phyloP scores from a whole-genome alignment of 2,797 vertebrate genomes.

The Neoniphon sammara region DNA sequence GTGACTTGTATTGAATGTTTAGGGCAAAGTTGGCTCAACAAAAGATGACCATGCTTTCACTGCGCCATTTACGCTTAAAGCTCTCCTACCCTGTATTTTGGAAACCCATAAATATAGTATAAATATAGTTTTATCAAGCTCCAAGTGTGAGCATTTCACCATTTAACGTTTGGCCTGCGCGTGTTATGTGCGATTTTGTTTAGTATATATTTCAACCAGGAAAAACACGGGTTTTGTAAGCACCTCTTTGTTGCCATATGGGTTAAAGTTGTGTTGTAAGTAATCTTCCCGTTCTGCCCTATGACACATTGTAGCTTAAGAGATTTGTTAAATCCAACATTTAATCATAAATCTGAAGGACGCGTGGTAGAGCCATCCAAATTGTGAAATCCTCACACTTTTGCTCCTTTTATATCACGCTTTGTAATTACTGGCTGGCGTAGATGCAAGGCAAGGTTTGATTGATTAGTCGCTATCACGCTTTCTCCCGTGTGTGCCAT shows the following conservation, averaged over 20 bases:
- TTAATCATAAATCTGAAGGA: neutral
- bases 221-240: neutral
- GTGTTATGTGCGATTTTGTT: neutral
- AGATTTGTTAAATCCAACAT: slow-evolving; percentile 15
- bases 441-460: neutral
- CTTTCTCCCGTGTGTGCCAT: neutral
- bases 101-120: neutral
- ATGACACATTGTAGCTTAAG: slow-evolving; percentile 43
- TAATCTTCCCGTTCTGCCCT: slow-evolving; percentile 57
- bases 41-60: neutral
- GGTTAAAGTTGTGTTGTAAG: slow-evolving; percentile 13
- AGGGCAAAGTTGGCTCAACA: slow-evolving; percentile 21
- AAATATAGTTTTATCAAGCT: fast-evolving
- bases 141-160: neutral
- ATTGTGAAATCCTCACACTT: neutral
- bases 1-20: neutral
- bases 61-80: slow-evolving; percentile 23
- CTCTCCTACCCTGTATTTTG: no score
- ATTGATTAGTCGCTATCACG: neutral
- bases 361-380: neutral
- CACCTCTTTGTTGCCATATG: neutral
- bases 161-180: no score
- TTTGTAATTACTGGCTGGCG: neutral
- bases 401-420: neutral
- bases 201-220: no score